Base-by-base conservation (phyloP, 2,113 vertebrate genomes). In the Lophius piscatorius region DNA sequence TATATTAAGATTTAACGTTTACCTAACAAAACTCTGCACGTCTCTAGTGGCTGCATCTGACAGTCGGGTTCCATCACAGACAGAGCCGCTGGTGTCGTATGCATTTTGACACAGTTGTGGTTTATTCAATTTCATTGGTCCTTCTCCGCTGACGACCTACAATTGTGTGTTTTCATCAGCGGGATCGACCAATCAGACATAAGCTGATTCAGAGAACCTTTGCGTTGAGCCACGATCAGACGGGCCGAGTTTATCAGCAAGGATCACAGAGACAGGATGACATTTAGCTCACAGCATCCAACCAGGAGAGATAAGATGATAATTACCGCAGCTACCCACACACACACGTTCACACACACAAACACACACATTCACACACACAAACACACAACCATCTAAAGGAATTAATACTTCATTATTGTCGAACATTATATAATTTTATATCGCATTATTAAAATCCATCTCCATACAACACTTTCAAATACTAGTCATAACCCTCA, bases 261-360 rank as follows among this genome's bases (percentile, higher is more conserved):
- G 9, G 3, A 62, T 74, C 70, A 70, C 23, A 55, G 28, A 55
- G 66, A 50, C 66, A 3, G 18, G 33, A 12, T 75, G 81, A 29
- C 77, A 80, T 80, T 78, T 75, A 46, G 38, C 39, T 61, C 16
- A 2, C 44, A 14, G 59, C 35, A 0, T 51, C 54, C 44, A 46
- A 14, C 14, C 1, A 3, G 9, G 17, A 29, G 5, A 63, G 78
- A 80, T 80, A 65, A 65, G 49, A 68, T 16, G 24, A 9, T 68
- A 48, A 74, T 79, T 74, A 70, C 40, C 45, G 35, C 45, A 22
- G 22, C 13, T 1, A 56, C n/a, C n/a, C n/a, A n/a, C n/a, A n/a
- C n/a, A n/a, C n/a, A n/a, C n/a, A 40, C n/a, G 16, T 28, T 38
- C 29, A 40, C 38, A 40, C 9, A 10, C 38, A 10, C 16, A 36